These are phyloP conservation scores for Sinodicranocentrus sp. DNA, from an alignment of 2,888 invertebrate species.

Conservation along the genomic window DNA sequence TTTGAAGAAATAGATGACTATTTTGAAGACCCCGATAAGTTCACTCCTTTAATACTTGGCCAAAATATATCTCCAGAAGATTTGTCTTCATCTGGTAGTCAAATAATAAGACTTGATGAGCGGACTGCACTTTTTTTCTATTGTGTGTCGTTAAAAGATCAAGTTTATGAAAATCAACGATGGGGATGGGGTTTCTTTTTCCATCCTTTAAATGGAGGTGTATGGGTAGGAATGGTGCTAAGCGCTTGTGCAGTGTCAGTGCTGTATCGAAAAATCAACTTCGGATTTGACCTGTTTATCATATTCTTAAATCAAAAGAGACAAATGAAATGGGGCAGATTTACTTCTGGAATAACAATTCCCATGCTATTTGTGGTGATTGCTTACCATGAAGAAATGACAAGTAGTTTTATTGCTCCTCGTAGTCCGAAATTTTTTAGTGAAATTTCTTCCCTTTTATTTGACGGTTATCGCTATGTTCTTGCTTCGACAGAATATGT, in stretches of 20 bases:
- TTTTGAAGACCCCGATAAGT: neutral
- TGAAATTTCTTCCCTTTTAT: neutral
- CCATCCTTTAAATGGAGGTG: neutral
- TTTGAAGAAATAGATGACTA: conserved; percentile 7
- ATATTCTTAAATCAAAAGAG: neutral
- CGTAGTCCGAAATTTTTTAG: neutral
- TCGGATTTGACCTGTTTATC: neutral
- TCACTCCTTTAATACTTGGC: neutral
- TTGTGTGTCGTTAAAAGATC: neutral
- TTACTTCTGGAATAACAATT: neutral
- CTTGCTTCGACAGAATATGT: neutral
- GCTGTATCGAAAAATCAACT: neutral
- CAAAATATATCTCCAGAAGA: neutral
- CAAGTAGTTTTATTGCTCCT: conserved; percentile 1
- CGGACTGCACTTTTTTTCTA: neutral
- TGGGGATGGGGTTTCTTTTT: neutral
- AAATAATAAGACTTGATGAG: neutral
- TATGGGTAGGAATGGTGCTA: neutral
- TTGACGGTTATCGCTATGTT: neutral
- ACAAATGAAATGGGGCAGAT: neutral
- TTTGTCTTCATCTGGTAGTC: neutral
- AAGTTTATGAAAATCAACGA: neutral
- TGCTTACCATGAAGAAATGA: neutral
- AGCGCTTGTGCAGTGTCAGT: neutral
- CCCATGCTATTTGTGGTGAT: neutral